These are phyloP conservation scores for Poeciliopsis turrubarensis DNA, from an alignment of 2,113 vertebrate genomes.

Conservation along the genomic window DNA sequence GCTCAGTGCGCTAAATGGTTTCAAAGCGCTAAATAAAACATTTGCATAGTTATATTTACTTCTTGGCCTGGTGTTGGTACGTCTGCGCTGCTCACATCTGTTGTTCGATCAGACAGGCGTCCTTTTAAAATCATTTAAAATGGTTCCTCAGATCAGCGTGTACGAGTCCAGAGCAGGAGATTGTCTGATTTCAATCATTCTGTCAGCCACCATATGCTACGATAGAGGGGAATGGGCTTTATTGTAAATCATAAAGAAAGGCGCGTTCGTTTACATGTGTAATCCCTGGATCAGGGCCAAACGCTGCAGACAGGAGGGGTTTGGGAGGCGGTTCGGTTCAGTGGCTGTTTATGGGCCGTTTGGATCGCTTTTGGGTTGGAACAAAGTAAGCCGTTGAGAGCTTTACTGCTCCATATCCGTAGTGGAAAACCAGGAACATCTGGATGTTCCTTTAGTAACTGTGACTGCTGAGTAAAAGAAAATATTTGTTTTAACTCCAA, in stretches of 20 bases:
- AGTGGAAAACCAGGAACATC: slow-evolving; percentile 11
- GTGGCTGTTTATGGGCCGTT: slow-evolving; percentile 26
- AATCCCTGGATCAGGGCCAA: slow-evolving; percentile 53
- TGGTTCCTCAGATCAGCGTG: neutral
- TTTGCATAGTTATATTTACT: no score
- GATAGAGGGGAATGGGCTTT: neutral
- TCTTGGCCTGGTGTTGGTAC: neutral
- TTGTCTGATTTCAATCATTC: slow-evolving; percentile 12
- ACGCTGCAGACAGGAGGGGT: slow-evolving; percentile 44
- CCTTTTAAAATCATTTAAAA: slow-evolving; percentile 5
- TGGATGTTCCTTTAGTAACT: neutral
- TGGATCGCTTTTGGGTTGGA: slow-evolving; percentile 16
- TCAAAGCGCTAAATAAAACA: no score
- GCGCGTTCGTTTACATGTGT: slow-evolving; percentile 9
- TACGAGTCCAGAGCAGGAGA: slow-evolving; percentile 14
- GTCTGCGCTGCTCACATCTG: slow-evolving; percentile 8
- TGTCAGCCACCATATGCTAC: slow-evolving; percentile 46
- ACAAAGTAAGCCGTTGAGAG: slow-evolving; percentile 15
- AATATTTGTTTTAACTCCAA: neutral
- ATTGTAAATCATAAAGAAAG: slow-evolving; percentile 10
- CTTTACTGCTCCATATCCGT: slow-evolving; percentile 7
- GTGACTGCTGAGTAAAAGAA: no score
- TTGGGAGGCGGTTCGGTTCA: slow-evolving; percentile 32
- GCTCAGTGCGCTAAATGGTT: no score
- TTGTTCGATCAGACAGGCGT: slow-evolving; percentile 26